A percentile compares a stretch with the other conserved stretches of the same genome.
phyloP scores from a whole-genome alignment of 35 echinoderm and acorn worm genomes.

The Heliocidaris erythrogramma region DNA sequence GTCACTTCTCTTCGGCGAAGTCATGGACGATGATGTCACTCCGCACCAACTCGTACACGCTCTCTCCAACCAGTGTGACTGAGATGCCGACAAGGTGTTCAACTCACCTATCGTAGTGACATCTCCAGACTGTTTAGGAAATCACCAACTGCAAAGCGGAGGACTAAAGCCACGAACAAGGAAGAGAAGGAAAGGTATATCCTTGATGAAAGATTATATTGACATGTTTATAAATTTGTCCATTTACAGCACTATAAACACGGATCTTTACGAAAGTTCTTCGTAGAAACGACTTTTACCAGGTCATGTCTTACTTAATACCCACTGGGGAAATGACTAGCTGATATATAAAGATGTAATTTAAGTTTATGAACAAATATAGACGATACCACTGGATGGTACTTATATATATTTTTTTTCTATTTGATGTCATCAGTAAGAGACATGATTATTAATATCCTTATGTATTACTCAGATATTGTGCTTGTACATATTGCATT shows the following conservation, averaged over 20 bases:
- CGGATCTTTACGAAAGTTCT: background rate
- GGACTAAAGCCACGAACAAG: background rate
- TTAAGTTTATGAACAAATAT: background rate
- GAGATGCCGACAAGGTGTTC: constrained; percentile 4
- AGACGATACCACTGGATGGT: background rate
- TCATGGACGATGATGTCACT: constrained; percentile 48
- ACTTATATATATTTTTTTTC: background rate
- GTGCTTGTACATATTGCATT: background rate
- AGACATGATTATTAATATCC: background rate
- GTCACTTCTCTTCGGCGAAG: background rate
- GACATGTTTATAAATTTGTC: constrained; percentile 16
- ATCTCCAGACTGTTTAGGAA: background rate
- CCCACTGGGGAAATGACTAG: background rate
- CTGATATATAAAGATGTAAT: background rate
- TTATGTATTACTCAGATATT: background rate
- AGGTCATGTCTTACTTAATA: background rate
- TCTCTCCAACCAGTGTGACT: background rate
- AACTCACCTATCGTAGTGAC: constrained; percentile 15
- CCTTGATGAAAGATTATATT: background rate
- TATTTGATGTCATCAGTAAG: background rate
- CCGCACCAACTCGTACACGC: constrained; percentile 16
- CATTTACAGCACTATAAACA: constrained; percentile 12
- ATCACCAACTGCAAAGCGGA: background rate
- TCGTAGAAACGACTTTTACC: background rate
- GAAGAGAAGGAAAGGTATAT: background rate